A percentile compares a stretch with the other conserved stretches of the same genome.
Evolutionary conservation across 2,888 invertebrate species (phyloP).

Genomic region (Blastobasis lacticolella): DNA sequence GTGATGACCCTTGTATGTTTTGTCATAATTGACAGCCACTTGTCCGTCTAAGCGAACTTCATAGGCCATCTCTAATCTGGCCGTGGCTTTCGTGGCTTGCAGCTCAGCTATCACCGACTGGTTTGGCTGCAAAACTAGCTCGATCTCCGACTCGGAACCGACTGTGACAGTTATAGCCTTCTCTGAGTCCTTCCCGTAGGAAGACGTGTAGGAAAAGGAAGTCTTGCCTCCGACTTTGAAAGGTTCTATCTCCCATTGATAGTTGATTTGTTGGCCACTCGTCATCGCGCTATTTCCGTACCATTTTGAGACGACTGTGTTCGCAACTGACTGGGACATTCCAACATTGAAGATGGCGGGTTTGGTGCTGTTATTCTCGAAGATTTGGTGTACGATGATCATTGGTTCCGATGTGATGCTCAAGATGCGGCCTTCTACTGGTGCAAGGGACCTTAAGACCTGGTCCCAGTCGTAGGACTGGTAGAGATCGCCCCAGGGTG

Average conservation of each 20-base stretch:
- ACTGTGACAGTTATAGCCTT: slow-evolving; percentile 6
- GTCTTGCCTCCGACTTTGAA: neutral
- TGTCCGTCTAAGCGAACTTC: slow-evolving; percentile 12
- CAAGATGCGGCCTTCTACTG: slow-evolving; percentile 19
- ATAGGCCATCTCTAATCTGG: slow-evolving; percentile 12
- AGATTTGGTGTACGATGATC: neutral
- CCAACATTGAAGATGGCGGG: slow-evolving; percentile 22
- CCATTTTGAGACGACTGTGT: slow-evolving; percentile 26
- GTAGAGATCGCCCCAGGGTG: slow-evolving; percentile 30
- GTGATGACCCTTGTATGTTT: slow-evolving; percentile 11
- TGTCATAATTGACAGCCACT: slow-evolving; percentile 13
- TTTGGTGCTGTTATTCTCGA: slow-evolving; percentile 17
- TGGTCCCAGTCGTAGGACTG: slow-evolving; percentile 22
- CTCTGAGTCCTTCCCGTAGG: slow-evolving; percentile 3
- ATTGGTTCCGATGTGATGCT: neutral
- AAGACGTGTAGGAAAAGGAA: slow-evolving; percentile 1
- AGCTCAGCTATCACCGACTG: slow-evolving; percentile 8
- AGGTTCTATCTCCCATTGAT: slow-evolving; percentile 1
- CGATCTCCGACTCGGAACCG: slow-evolving; percentile 4
- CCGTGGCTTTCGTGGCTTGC: slow-evolving; percentile 5
- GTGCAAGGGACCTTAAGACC: slow-evolving; percentile 21
- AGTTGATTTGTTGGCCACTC: slow-evolving; percentile 1
- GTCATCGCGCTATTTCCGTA: slow-evolving; percentile 13
- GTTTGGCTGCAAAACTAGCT: slow-evolving; percentile 10
- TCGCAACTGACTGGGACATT: slow-evolving; percentile 20